A percentile compares a stretch with the other conserved stretches of the same genome.
These are phyloP conservation scores for Fregetta grallaria DNA, from an alignment of 2,113 vertebrate genomes.

Conservation along the genomic window DNA sequence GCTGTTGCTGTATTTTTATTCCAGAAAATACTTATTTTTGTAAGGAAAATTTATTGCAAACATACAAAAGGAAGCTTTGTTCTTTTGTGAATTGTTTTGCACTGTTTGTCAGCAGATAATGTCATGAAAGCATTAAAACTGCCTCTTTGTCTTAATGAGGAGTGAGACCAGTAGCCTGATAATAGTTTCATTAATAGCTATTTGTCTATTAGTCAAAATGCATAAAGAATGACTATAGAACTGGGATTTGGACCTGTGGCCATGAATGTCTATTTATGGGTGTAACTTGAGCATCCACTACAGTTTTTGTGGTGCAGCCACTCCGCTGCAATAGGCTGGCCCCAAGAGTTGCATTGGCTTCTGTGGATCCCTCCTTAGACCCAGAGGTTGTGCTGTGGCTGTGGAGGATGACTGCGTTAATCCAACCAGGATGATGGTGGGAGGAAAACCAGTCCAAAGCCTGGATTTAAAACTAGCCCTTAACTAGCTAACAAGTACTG, in stretches of 20 bases:
- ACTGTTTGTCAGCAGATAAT: not conserved
- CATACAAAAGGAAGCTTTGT: not conserved
- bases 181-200: not conserved
- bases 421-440: rapidly evolving
- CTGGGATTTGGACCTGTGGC: not conserved
- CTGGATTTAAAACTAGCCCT: not conserved
- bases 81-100: not conserved
- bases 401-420: not conserved
- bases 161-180: not conserved
- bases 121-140: not conserved
- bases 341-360: rapidly evolving
- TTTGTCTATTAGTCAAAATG: not conserved
- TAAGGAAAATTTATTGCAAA: not conserved
- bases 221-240: not conserved
- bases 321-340: not conserved
- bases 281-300: not conserved
- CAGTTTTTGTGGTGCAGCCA: not conserved
- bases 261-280: not conserved
- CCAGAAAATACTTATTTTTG: not conserved
- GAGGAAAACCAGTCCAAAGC: not conserved
- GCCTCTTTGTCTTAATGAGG: not conserved
- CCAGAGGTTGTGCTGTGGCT: not conserved
- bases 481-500: no score
- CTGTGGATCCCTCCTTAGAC: not conserved
- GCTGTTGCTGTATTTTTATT: not conserved